phyloP scores from a whole-genome alignment of 2,797 vertebrate species.

The Threskiornis aethiopicus region DNA sequence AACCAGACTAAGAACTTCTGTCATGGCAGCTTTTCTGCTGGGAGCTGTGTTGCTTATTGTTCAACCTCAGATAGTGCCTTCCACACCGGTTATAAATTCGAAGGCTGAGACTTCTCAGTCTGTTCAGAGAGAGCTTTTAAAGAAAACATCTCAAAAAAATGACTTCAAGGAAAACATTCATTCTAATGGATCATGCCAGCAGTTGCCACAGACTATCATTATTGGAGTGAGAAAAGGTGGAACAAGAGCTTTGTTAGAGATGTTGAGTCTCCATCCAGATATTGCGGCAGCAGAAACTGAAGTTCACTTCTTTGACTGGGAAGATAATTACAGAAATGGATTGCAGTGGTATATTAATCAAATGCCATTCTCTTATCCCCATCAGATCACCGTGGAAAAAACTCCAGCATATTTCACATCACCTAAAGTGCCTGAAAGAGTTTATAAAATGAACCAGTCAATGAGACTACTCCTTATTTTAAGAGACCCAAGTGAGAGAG shows the following conservation, averaged over 20 bases:
- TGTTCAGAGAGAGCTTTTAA: constrained; percentile 51
- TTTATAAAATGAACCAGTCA: constrained; percentile 85
- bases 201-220: constrained; percentile 90
- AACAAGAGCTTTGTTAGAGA: constrained; percentile 92
- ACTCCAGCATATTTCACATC: constrained; percentile 97
- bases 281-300: constrained; percentile 91
- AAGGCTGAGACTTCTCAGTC: constrained; percentile 24
- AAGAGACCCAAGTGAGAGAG: constrained; percentile 91
- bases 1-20: constrained; percentile 79
- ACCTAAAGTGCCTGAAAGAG: constrained; percentile 86
- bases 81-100: constrained; percentile 69
- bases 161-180: constrained; percentile 63
- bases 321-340: constrained; percentile 89
- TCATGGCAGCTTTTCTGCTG: constrained; percentile 88
- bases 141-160: constrained; percentile 13
- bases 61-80: constrained; percentile 82
- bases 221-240: constrained; percentile 97
- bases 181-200: constrained; percentile 82
- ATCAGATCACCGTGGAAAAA: constrained; percentile 93
- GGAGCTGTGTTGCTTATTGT: constrained; percentile 85
- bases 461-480: constrained; percentile 93
- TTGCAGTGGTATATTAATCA: constrained; percentile 90
- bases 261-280: constrained; percentile 90
- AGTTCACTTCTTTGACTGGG: constrained; percentile 98
- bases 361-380: constrained; percentile 88